Conservation (phyloP, 2,797 vertebrate species). For the Leontocebus nigricollis region DNA sequence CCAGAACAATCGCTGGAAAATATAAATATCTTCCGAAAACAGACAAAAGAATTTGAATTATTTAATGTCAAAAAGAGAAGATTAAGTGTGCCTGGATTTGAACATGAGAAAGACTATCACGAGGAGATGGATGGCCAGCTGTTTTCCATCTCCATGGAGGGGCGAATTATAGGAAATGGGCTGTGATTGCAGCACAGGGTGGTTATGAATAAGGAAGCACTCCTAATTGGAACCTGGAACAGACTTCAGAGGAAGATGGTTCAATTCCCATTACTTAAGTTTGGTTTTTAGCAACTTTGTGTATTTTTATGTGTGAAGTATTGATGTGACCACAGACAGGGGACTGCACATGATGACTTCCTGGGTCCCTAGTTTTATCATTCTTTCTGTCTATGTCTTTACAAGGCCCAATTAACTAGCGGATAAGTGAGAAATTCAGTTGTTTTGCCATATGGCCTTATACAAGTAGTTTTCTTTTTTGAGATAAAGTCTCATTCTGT, state of each 20-base stretch:
- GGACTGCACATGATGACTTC: background rate
- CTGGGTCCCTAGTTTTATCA: background rate
- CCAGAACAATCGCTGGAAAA: slow-evolving; percentile 10
- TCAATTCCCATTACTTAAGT: slow-evolving; percentile 47
- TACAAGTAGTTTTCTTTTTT: background rate
- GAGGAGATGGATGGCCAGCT: slow-evolving; percentile 45
- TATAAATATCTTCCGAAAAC: slow-evolving; percentile 12
- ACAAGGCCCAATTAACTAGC: background rate
- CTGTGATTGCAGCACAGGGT: slow-evolving; percentile 48
- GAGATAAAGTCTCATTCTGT: too few relatives aligned
- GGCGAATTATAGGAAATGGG: slow-evolving; percentile 66
- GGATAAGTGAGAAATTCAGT: background rate
- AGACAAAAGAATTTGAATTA: background rate
- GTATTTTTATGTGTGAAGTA: background rate
- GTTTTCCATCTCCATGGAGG: slow-evolving; percentile 57
- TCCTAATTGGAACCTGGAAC: slow-evolving; percentile 62
- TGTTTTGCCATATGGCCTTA: background rate
- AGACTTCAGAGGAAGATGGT: slow-evolving; percentile 58
- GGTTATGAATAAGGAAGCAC: slow-evolving; percentile 47
- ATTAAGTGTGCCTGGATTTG: background rate
- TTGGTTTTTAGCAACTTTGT: background rate
- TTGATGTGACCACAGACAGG: slow-evolving; percentile 7
- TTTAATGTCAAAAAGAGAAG: slow-evolving; percentile 41
- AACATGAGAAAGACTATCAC: slow-evolving; percentile 39
- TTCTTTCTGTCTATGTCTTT: background rate